A percentile compares a stretch with the other conserved stretches of the same genome.
Evolutionary conservation across 2,113 vertebrate species (phyloP).

Genomic region (Microcebus ravelobensis): DNA sequence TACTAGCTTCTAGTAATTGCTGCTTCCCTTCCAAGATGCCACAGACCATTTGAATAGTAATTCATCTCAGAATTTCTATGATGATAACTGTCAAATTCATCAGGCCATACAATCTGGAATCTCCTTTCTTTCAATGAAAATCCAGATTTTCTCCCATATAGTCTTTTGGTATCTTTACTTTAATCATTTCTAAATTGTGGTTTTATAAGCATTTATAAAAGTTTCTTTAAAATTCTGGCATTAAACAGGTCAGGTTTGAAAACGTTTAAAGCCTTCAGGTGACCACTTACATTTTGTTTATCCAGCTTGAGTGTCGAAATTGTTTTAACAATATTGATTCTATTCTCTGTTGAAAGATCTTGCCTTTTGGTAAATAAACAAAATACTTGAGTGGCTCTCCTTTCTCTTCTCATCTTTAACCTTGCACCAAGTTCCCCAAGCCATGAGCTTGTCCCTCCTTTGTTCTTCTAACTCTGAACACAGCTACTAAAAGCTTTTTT

Average conservation of each 20-base stretch:
- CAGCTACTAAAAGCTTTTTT: background rate
- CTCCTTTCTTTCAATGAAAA: background rate
- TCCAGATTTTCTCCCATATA: background rate
- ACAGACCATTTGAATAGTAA: background rate
- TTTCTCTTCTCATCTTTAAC: background rate
- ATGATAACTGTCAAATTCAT: background rate
- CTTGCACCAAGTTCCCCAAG: background rate
- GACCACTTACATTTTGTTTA: conserved; percentile 28
- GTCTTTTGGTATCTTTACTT: background rate
- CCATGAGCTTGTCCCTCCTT: background rate
- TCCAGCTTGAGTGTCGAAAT: background rate
- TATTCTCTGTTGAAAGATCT: conserved; percentile 3
- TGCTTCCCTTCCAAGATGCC: background rate
- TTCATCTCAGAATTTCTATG: background rate
- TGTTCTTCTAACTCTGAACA: background rate
- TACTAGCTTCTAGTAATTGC: background rate
- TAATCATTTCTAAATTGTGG: background rate
- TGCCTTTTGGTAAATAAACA: conserved; percentile 27
- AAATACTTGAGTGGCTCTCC: background rate
- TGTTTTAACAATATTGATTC: conserved; percentile 48
- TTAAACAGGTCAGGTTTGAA: conserved; percentile 4
- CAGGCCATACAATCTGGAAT: background rate
- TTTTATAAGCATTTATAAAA: conserved; percentile 2
- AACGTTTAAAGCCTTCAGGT: conserved; percentile 45
- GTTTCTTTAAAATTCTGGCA: background rate